Conservation (phyloP, 35 echinoderm and acorn worm genomes). For the Holothuria glaberrima region DNA sequence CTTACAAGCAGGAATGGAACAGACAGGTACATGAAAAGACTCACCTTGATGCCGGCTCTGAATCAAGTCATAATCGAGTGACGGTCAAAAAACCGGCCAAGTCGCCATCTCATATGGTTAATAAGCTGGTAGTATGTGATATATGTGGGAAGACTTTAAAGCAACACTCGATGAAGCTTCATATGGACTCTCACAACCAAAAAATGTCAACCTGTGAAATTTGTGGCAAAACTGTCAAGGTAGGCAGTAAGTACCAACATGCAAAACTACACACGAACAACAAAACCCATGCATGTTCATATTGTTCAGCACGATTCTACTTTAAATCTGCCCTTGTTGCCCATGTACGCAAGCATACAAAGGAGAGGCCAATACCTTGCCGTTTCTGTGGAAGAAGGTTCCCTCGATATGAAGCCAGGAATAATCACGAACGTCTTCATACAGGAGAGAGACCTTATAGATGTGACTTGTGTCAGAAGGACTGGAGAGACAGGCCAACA, state of each 20-base stretch:
- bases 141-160: conserved; percentile 48
- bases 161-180: conserved; percentile 14
- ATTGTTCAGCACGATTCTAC: conserved; percentile 16
- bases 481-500: conserved; percentile 45
- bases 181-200: conserved; percentile 34
- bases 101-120: not conserved
- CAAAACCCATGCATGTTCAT: conserved; percentile 23
- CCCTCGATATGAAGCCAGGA: conserved; percentile 21
- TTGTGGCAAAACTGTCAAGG: conserved; percentile 6
- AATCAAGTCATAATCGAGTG: not conserved
- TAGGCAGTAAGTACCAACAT: conserved; percentile 10
- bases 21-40: conserved; percentile 43
- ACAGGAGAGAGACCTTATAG: conserved; percentile 49
- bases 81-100: not conserved
- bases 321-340: conserved; percentile 33
- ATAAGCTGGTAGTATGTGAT: not conserved
- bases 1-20: conserved; percentile 56
- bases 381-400: conserved; percentile 33
- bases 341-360: conserved; percentile 31
- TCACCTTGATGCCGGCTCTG: not conserved
- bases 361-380: conserved; percentile 43
- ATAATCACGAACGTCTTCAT: conserved; percentile 31
- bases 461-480: conserved; percentile 38
- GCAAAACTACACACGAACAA: conserved; percentile 28
- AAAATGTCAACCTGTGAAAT: conserved; percentile 34